Percentiles rank a stretch among this genome's conserved stretches.
phyloP scores from a whole-genome alignment of 2,888 invertebrate species.

The Erynnis tages region DNA sequence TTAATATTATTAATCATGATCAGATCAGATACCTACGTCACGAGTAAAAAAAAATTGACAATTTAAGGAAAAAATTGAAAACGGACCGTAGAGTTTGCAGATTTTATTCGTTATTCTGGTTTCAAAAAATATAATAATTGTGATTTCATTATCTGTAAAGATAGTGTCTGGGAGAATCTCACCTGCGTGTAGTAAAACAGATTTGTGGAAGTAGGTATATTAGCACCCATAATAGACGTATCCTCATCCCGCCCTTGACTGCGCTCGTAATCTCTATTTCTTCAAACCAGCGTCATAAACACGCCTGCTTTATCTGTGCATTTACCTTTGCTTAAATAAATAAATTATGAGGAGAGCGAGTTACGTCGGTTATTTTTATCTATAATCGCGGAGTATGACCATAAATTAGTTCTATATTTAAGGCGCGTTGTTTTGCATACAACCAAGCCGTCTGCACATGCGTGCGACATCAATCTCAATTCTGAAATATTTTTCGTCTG shows the following conservation, averaged over 20 bases:
- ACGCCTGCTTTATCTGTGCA: slow-evolving; percentile 39
- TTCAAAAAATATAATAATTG: slow-evolving; percentile 3
- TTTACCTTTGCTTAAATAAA: slow-evolving; percentile 44
- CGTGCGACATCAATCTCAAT: slow-evolving; percentile 80
- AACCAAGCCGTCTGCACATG: slow-evolving; percentile 78
- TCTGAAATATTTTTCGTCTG: slow-evolving; percentile 80
- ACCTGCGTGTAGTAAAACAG: neutral
- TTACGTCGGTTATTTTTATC: slow-evolving; percentile 72
- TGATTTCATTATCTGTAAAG: neutral
- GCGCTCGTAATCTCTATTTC: slow-evolving; percentile 40
- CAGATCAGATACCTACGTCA: neutral
- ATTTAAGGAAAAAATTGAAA: neutral
- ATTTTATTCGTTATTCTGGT: neutral
- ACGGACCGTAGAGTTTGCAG: neutral
- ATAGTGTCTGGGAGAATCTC: neutral
- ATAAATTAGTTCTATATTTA: slow-evolving; percentile 81
- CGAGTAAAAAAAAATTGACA: neutral
- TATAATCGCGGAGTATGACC: slow-evolving; percentile 78
- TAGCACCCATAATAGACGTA: slow-evolving; percentile 13
- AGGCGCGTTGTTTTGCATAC: slow-evolving; percentile 77
- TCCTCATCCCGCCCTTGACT: slow-evolving; percentile 32
- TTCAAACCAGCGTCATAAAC: slow-evolving; percentile 44
- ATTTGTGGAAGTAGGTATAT: neutral
- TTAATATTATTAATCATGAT: slow-evolving; percentile 12
- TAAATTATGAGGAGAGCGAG: slow-evolving; percentile 67